Conservation (phyloP, 2,888 invertebrate species). For the Lasioglossum figueresi region DNA sequence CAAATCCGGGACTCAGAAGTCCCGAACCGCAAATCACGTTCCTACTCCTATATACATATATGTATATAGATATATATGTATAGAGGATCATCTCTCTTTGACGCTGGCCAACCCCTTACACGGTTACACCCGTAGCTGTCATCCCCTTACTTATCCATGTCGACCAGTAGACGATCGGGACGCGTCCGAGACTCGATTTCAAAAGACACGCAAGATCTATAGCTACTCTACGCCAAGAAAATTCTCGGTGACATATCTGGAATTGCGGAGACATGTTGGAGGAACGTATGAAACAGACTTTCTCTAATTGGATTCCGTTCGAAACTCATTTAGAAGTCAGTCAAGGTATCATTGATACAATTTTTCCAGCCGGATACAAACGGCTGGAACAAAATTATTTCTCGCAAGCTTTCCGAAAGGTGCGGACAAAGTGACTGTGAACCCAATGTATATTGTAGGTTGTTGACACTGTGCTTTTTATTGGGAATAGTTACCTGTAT, state of each 20-base stretch:
- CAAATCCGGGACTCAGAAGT: slow-evolving; percentile 78
- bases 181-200: slow-evolving; percentile 66
- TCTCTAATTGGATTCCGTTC: neutral
- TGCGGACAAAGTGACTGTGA: neutral
- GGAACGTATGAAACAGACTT: neutral
- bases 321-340: neutral
- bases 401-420: neutral
- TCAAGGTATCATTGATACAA: no score
- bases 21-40: slow-evolving; percentile 81
- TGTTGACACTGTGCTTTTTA: neutral
- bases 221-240: slow-evolving; percentile 30
- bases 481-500: neutral
- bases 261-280: neutral
- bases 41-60: slow-evolving; percentile 75
- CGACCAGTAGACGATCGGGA: slow-evolving; percentile 60
- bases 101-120: slow-evolving; percentile 76
- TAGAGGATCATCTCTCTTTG: slow-evolving; percentile 81
- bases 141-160: slow-evolving; percentile 79
- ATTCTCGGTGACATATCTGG: slow-evolving; percentile 38
- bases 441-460: neutral
- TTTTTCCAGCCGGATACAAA: no score
- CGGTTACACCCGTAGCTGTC: slow-evolving; percentile 74
- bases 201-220: slow-evolving; percentile 69
- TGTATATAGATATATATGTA: slow-evolving; percentile 67
- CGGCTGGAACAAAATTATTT: neutral